Evolutionary conservation across 2,113 vertebrate genomes (phyloP).

Genomic region (Myotis brandtii): DNA sequence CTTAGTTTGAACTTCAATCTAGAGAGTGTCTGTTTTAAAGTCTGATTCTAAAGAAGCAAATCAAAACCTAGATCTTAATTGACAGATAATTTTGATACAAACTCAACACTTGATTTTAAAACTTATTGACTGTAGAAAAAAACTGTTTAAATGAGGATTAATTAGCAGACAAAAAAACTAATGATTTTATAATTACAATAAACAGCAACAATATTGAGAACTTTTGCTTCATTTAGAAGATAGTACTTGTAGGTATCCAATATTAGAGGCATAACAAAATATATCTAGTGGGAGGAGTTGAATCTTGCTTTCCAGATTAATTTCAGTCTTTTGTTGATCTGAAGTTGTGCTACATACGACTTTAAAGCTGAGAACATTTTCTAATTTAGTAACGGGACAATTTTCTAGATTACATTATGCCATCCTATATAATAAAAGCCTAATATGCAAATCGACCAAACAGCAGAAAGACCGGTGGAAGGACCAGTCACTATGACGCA

Average conservation of each 20-base stretch:
- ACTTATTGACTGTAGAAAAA: neutral
- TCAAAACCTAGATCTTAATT: slow-evolving; percentile 27
- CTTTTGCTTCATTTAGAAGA: neutral
- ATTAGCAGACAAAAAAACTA: neutral
- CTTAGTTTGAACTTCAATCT: neutral
- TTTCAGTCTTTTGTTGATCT: slow-evolving; percentile 26
- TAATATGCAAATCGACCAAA: too few relatives aligned
- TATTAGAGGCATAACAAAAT: neutral
- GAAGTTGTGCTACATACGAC: neutral
- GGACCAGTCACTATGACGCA: too few relatives aligned
- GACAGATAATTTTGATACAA: slow-evolving; percentile 44
- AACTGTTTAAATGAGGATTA: neutral
- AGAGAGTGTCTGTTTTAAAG: neutral
- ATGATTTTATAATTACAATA: neutral
- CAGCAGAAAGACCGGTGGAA: too few relatives aligned
- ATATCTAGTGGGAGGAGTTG: neutral
- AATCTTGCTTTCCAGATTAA: slow-evolving; percentile 44
- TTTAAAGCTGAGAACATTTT: slow-evolving; percentile 12
- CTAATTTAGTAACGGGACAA: slow-evolving; percentile 13
- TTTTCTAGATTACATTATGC: neutral
- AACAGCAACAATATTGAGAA: neutral
- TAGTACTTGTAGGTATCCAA: neutral
- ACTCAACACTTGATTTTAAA: slow-evolving; percentile 8
- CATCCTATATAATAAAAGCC: neutral
- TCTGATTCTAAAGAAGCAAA: slow-evolving; percentile 40